phyloP scores from a whole-genome alignment of 2,797 vertebrate genomes.

The Sylvia borin region DNA sequence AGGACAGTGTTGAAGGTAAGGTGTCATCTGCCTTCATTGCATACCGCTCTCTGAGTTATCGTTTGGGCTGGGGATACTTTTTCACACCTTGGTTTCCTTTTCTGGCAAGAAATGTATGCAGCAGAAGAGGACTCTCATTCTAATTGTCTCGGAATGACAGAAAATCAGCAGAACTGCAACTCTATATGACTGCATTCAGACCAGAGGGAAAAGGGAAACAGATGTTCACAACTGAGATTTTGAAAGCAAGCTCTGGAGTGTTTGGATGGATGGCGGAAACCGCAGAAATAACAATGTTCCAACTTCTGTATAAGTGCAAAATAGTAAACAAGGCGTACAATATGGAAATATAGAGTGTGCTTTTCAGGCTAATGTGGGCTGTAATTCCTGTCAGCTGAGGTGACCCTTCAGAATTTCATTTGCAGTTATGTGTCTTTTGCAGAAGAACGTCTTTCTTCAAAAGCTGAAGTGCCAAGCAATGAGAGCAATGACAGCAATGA shows the following conservation, averaged over 20 bases:
- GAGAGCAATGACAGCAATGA: slow-evolving; percentile 30
- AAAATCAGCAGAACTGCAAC: slow-evolving; percentile 3
- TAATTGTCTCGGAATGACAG: not conserved
- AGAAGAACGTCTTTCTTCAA: slow-evolving; percentile 68
- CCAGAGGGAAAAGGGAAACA: slow-evolving; percentile 31
- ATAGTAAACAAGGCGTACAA: not conserved
- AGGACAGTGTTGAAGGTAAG: not conserved
- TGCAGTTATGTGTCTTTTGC: slow-evolving; percentile 52
- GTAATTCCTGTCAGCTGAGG: not conserved
- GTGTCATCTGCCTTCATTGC: not conserved
- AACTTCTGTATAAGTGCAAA: not conserved
- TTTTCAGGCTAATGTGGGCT: not conserved
- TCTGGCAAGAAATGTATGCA: not conserved
- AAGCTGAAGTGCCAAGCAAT: slow-evolving; percentile 59
- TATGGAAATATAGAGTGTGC: not conserved
- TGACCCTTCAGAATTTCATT: slow-evolving; percentile 12
- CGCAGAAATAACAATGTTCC: slow-evolving; percentile 14
- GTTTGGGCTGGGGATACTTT: not conserved
- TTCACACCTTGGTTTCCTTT: not conserved
- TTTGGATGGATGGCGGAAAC: slow-evolving; percentile 15
- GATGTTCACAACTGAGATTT: slow-evolving; percentile 28
- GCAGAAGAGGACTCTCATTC: not conserved
- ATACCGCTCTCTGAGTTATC: not conserved
- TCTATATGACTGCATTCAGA: not conserved
- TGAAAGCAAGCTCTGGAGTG: not conserved